A percentile compares a stretch with the other conserved stretches of the same genome.
Conservation (phyloP, 2,888 invertebrate species). For the Troides oblongomaculatus region DNA sequence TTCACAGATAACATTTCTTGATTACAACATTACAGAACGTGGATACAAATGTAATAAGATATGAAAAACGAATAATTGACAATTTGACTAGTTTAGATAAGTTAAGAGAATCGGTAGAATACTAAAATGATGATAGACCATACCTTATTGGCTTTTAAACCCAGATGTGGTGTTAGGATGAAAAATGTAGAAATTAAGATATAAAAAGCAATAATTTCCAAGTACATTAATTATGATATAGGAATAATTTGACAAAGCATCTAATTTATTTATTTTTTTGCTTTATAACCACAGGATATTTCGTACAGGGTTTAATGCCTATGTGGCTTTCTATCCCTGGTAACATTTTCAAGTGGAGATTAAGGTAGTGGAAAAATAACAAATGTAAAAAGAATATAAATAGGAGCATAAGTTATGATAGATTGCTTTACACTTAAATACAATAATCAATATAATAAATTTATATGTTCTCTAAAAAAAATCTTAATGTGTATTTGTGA, state of each 20-base stretch:
- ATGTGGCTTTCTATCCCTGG: no score
- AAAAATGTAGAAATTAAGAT: no score
- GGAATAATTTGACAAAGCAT: no score
- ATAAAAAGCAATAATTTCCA: no score
- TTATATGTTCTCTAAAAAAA: background rate
- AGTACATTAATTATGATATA: no score
- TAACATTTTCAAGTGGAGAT: no score
- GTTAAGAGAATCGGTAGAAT: background rate
- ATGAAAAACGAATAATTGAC: slow-evolving; percentile 2
- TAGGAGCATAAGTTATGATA: background rate
- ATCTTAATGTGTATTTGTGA: background rate
- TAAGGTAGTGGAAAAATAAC: background rate
- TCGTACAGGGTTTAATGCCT: no score
- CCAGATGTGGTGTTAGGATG: background rate
- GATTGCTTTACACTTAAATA: background rate
- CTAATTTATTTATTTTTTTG: no score
- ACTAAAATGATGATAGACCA: background rate
- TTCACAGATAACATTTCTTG: slow-evolving; percentile 11
- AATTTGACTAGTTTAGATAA: background rate
- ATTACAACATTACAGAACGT: slow-evolving; percentile 10
- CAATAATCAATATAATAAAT: background rate
- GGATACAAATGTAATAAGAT: background rate
- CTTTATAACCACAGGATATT: no score
- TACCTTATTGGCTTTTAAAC: background rate
- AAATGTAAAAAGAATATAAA: background rate